Evolutionary conservation across 2,797 vertebrate genomes (phyloP).

Genomic region (Oceanodroma leucorhoa): DNA sequence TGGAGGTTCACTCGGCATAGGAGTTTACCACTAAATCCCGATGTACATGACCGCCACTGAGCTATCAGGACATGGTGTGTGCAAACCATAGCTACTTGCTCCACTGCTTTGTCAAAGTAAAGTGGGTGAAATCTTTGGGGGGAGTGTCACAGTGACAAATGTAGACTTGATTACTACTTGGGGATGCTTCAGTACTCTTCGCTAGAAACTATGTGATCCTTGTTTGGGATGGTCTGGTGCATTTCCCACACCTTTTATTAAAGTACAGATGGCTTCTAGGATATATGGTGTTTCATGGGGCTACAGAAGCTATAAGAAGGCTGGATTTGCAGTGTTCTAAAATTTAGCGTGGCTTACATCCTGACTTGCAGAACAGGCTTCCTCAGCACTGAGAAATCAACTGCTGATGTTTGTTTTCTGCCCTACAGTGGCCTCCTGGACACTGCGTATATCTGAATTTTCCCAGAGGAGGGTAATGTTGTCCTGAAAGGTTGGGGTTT

Average conservation of each 20-base stretch:
- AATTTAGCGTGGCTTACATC: neutral
- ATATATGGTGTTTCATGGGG: too few relatives aligned
- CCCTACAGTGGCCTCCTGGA: neutral
- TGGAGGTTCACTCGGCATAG: neutral
- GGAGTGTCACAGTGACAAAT: neutral
- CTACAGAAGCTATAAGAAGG: neutral
- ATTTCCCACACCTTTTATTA: neutral
- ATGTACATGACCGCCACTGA: neutral
- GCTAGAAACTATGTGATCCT: neutral
- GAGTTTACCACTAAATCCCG: neutral
- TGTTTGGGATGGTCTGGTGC: neutral
- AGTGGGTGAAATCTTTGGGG: neutral
- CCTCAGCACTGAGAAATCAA: neutral
- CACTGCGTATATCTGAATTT: fast-evolving
- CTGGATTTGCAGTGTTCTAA: neutral
- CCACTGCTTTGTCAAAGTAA: neutral
- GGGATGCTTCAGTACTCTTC: neutral
- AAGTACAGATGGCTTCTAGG: neutral
- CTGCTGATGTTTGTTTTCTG: neutral
- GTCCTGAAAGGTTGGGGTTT: neutral
- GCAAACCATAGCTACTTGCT: neutral
- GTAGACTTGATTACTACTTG: neutral
- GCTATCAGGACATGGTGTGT: neutral
- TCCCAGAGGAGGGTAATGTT: neutral
- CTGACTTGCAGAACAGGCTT: neutral